phyloP scores from a whole-genome alignment of 2,888 invertebrate species.

The Thymelicus lineola region DNA sequence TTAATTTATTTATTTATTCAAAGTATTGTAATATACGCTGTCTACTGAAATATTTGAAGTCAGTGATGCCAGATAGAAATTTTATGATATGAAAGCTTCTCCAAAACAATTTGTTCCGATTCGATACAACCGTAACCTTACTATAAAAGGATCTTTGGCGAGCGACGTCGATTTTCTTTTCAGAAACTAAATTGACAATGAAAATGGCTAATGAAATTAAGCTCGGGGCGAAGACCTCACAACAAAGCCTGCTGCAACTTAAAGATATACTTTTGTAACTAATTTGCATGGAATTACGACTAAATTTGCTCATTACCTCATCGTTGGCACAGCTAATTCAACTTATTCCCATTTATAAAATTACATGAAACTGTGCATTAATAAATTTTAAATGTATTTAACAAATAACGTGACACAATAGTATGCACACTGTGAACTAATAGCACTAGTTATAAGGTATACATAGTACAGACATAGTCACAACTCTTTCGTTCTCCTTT shows the following conservation, averaged over 20 bases:
- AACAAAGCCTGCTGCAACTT: conserved; percentile 22
- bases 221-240: conserved; percentile 10
- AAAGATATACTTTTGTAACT: conserved; percentile 52
- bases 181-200: conserved; percentile 16
- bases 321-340: conserved; percentile 56
- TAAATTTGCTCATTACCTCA: conserved; percentile 72
- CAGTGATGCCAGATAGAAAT: neutral
- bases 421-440: too few relatives aligned
- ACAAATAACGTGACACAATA: too few relatives aligned
- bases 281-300: conserved; percentile 70
- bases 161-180: conserved; percentile 11
- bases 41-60: neutral
- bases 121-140: neutral
- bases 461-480: too few relatives aligned
- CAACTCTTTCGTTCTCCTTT: too few relatives aligned
- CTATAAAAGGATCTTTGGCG: neutral
- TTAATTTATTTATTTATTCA: too few relatives aligned
- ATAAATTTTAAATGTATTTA: too few relatives aligned
- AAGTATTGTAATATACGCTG: too few relatives aligned
- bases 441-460: too few relatives aligned
- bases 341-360: conserved; percentile 6
- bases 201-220: conserved; percentile 30
- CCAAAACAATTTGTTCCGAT: neutral
- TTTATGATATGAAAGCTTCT: neutral
- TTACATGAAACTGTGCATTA: neutral